Percentiles rank a stretch among this genome's conserved stretches.
phyloP scores from a whole-genome alignment of 2,113 vertebrate species.

The Lethenteron reissneri region DNA sequence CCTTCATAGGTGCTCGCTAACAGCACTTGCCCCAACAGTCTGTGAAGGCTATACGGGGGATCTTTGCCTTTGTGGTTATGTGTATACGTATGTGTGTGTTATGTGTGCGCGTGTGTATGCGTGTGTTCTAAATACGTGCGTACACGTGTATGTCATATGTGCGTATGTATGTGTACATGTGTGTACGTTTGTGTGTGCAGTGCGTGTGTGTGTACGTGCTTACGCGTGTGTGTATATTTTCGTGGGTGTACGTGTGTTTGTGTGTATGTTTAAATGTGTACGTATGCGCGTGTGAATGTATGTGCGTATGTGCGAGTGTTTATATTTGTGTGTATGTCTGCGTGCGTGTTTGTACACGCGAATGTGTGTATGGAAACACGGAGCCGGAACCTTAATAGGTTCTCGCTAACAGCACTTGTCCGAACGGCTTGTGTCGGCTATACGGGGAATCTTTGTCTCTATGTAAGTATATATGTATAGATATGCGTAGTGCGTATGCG shows the following conservation, averaged over 20 bases:
- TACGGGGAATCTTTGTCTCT: background rate
- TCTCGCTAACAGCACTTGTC: background rate
- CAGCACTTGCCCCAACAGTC: too few species aligned
- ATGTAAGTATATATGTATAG: background rate
- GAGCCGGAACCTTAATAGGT: background rate
- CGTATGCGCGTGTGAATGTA: background rate
- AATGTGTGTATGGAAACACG: background rate
- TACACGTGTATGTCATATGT: background rate
- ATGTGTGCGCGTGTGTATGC: background rate
- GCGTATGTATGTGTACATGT: background rate
- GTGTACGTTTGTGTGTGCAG: background rate
- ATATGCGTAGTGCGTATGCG: background rate
- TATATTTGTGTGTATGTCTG: background rate
- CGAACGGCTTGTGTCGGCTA: background rate
- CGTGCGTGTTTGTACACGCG: background rate
- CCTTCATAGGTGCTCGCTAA: too few species aligned
- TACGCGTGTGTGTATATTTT: background rate
- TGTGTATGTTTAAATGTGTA: background rate
- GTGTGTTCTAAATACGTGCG: background rate
- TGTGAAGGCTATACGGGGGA: background rate
- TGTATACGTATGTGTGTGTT: background rate
- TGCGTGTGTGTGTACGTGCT: background rate
- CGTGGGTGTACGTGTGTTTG: background rate
- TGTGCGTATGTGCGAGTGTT: background rate
- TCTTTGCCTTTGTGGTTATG: background rate